Conservation (phyloP, 2,113 vertebrate genomes). For the Bettongia penicillata region DNA sequence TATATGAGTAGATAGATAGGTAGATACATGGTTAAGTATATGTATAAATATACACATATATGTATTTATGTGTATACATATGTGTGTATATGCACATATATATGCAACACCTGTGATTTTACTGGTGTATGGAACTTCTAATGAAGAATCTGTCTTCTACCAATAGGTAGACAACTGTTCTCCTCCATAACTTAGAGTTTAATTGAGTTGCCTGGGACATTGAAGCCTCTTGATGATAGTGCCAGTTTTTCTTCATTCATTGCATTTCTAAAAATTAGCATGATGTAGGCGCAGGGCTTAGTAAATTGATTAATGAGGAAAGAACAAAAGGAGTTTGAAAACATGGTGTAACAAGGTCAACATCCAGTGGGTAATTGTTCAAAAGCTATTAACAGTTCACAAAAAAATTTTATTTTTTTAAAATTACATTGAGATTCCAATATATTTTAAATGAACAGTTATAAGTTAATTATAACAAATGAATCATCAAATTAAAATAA, state of each 20-base stretch:
- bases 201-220: not conserved
- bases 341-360: not conserved
- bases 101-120: not conserved
- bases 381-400: not conserved
- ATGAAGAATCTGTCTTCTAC: not conserved
- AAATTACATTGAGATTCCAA: too few species aligned
- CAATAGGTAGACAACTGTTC: not conserved
- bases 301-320: not conserved
- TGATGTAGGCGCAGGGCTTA: not conserved
- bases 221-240: not conserved
- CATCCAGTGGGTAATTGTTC: not conserved
- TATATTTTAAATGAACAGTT: too few species aligned
- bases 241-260: not conserved
- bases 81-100: not conserved
- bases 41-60: too few species aligned
- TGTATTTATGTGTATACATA: too few species aligned
- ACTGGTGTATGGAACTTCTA: not conserved
- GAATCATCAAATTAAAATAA: too few species aligned
- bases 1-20: too few species aligned
- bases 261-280: not conserved
- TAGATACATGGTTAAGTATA: too few species aligned
- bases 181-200: not conserved
- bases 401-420: not conserved
- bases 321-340: not conserved
- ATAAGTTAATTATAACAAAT: too few species aligned